phyloP scores from a whole-genome alignment of 2,888 invertebrate species.

The Siphonodentalium dalli region DNA sequence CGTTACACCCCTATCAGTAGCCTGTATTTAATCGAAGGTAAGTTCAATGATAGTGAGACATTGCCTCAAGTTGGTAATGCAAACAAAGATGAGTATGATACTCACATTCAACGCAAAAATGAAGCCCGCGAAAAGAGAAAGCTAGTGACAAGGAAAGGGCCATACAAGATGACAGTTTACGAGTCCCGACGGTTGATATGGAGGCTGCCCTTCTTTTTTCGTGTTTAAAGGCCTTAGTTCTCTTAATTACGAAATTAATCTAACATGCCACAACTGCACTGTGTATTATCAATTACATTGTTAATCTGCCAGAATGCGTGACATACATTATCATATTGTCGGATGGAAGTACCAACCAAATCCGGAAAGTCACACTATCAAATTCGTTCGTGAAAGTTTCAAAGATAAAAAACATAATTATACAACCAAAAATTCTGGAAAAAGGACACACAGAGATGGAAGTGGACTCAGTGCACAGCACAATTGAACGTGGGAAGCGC shows the following conservation, averaged over 20 bases:
- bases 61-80: conserved; percentile 18
- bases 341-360: conserved; percentile 25
- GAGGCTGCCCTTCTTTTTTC: conserved; percentile 20
- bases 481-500: conserved; percentile 16
- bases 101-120: conserved; percentile 13
- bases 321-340: conserved; percentile 15
- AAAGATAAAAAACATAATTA: conserved; percentile 7
- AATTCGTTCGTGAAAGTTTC: conserved; percentile 16
- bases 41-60: no score
- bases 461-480: conserved; percentile 21
- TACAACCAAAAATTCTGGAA: conserved; percentile 21
- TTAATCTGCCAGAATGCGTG: neutral
- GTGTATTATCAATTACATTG: conserved; percentile 12
- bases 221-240: conserved; percentile 18
- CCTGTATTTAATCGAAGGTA: no score
- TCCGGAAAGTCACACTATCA: conserved; percentile 16
- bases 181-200: conserved; percentile 19
- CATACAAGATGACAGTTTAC: neutral
- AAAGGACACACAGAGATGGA: conserved; percentile 27
- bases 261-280: conserved; percentile 25
- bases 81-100: conserved; percentile 14
- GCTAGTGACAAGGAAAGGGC: conserved; percentile 10
- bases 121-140: conserved; percentile 11
- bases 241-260: conserved; percentile 18
- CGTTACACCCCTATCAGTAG: no score